Percentiles rank a stretch among this genome's conserved stretches.
Evolutionary conservation across 1,140 invertebrate species (phyloP).

Genomic region (Orius laevigatus): DNA sequence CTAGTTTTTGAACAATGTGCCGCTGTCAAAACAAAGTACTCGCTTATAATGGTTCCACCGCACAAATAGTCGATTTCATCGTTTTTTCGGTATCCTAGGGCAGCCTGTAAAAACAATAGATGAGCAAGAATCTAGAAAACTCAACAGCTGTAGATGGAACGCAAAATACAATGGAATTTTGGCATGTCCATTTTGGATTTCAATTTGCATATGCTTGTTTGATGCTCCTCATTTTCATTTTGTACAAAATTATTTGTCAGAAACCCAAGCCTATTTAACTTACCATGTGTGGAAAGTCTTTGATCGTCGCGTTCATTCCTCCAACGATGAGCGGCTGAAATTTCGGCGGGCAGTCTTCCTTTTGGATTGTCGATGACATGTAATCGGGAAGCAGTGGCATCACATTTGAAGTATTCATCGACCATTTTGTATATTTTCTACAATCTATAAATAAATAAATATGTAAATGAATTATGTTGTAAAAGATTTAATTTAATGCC

Average conservation of each 20-base stretch:
- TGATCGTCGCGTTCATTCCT: conserved; percentile 28
- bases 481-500: no score
- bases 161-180: neutral
- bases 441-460: conserved; percentile 9
- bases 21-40: conserved; percentile 36
- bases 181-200: conserved; percentile 1
- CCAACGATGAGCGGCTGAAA: conserved; percentile 29
- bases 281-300: conserved; percentile 44
- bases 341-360: conserved; percentile 8
- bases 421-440: conserved; percentile 7
- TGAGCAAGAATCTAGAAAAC: neutral
- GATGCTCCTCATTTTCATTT: neutral
- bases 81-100: conserved; percentile 17
- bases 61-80: conserved; percentile 29
- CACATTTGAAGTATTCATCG: conserved; percentile 2
- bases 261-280: conserved; percentile 12
- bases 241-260: neutral
- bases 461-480: no score
- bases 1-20: conserved; percentile 28
- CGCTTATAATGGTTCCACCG: conserved; percentile 36
- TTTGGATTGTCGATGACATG: neutral
- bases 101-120: conserved; percentile 13
- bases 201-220: neutral
- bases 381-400: conserved; percentile 1
- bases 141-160: neutral